Conservation (phyloP, 2,888 invertebrate species). For the Hydropsyche betteni region DNA sequence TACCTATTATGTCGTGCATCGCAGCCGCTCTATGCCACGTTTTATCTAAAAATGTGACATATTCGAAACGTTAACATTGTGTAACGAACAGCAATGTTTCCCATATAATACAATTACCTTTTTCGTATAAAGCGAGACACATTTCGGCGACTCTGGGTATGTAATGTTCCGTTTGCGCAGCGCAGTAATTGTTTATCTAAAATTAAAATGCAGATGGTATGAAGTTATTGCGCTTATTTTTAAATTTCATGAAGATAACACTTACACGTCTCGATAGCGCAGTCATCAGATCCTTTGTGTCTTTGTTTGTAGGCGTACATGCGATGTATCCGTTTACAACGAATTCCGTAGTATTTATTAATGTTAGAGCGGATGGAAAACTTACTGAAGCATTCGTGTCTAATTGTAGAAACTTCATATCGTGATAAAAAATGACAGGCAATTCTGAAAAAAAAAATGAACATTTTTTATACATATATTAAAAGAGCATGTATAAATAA, state of each 20-base stretch:
- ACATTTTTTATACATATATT: too few relatives aligned
- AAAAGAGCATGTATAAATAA: too few relatives aligned
- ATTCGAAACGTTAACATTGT: not conserved
- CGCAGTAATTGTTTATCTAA: constrained; percentile 27
- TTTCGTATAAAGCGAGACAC: constrained; percentile 23
- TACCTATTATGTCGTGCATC: not conserved
- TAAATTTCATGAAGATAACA: not conserved
- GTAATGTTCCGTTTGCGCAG: constrained; percentile 11
- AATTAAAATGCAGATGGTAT: not conserved
- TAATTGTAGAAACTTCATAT: too few relatives aligned
- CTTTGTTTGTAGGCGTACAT: not conserved
- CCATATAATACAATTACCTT: not conserved
- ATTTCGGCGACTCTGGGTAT: constrained; percentile 3
- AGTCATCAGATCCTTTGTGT: not conserved
- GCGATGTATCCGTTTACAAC: too few relatives aligned
- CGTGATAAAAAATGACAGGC: too few relatives aligned
- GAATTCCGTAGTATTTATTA: too few relatives aligned
- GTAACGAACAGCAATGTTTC: not conserved
- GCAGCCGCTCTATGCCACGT: constrained; percentile 12
- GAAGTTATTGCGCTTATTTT: not conserved
- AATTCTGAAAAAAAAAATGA: too few relatives aligned
- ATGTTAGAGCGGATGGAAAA: too few relatives aligned
- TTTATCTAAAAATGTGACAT: not conserved
- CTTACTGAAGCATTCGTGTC: too few relatives aligned
- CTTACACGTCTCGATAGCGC: not conserved